Percentiles rank a stretch among this genome's conserved stretches.
Evolutionary conservation across 1,140 invertebrate genomes (phyloP).

Genomic region (Magallana angulata): DNA sequence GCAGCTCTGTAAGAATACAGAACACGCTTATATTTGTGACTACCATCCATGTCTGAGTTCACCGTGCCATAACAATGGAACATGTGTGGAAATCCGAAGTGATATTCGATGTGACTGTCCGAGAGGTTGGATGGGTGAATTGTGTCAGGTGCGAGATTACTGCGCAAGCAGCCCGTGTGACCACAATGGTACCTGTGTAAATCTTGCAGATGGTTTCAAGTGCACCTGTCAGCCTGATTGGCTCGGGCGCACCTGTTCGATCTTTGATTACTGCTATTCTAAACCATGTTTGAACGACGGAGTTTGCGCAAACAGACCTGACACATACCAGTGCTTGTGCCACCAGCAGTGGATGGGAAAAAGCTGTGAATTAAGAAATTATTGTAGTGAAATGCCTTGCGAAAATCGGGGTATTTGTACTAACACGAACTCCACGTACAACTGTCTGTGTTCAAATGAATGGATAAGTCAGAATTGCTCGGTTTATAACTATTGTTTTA

Average conservation of each 20-base stretch:
- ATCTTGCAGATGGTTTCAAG: conserved; percentile 59
- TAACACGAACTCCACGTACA: conserved; percentile 33
- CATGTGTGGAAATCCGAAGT: conserved; percentile 53
- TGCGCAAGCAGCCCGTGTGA: conserved; percentile 59
- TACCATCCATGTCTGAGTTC: conserved; percentile 52
- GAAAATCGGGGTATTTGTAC: conserved; percentile 47
- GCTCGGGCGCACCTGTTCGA: conserved; percentile 73
- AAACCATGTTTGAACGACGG: conserved; percentile 95
- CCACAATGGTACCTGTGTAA: conserved; percentile 66
- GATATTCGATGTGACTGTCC: conserved; percentile 56
- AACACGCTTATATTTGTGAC: conserved; percentile 43
- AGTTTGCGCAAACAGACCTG: conserved; percentile 89
- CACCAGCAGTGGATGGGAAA: conserved; percentile 97
- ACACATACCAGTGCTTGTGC: conserved; percentile 82
- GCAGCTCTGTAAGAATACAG: conserved; percentile 34
- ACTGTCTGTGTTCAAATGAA: neutral
- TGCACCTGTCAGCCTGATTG: conserved; percentile 70
- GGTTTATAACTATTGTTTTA: conserved; percentile 25
- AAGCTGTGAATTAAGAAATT: conserved; percentile 86
- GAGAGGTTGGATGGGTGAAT: conserved; percentile 54
- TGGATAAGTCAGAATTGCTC: conserved; percentile 1
- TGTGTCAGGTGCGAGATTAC: conserved; percentile 56
- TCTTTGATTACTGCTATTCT: conserved; percentile 68
- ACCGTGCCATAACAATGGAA: conserved; percentile 56
- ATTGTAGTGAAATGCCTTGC: conserved; percentile 40